These are phyloP conservation scores for Lepisosteus oculatus DNA, from an alignment of 2,113 vertebrate species.

Conservation along the genomic window DNA sequence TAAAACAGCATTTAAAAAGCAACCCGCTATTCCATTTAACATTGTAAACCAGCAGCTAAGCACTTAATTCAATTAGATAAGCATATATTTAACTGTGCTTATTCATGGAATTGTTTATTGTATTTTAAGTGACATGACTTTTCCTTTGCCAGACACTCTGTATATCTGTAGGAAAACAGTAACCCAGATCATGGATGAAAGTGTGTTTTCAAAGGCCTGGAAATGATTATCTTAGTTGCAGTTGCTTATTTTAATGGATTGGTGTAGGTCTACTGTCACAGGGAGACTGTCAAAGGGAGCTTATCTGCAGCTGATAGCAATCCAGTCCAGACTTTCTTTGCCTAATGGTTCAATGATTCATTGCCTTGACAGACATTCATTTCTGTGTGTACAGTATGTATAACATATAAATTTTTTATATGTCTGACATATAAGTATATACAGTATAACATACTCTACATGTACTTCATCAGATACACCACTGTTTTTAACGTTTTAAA, in stretches of 20 bases:
- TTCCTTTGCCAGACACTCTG: neutral
- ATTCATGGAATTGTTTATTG: neutral
- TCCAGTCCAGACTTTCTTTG: constrained; percentile 54
- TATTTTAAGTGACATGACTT: constrained; percentile 1
- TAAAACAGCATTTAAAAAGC: neutral
- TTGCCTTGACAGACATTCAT: constrained; percentile 38
- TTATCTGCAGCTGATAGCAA: constrained; percentile 74
- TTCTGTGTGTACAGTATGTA: neutral
- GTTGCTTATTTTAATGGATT: constrained; percentile 71
- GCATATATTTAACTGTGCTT: neutral
- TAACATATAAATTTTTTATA: too few relatives aligned
- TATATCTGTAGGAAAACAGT: constrained; percentile 29
- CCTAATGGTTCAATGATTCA: constrained; percentile 50
- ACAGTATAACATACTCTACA: too few relatives aligned
- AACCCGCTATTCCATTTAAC: neutral
- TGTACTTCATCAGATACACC: too few relatives aligned
- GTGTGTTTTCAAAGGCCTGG: constrained; percentile 61
- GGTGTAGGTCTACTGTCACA: constrained; percentile 73
- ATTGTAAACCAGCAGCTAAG: neutral
- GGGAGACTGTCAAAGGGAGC: constrained; percentile 69
- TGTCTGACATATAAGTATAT: too few relatives aligned
- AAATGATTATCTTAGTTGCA: constrained; percentile 62
- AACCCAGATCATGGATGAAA: constrained; percentile 44
- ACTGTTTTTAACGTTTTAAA: too few relatives aligned
- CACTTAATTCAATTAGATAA: constrained; percentile 4